These are phyloP conservation scores for Parotia lawesii DNA, from an alignment of 2,113 vertebrate genomes.

Conservation along the genomic window DNA sequence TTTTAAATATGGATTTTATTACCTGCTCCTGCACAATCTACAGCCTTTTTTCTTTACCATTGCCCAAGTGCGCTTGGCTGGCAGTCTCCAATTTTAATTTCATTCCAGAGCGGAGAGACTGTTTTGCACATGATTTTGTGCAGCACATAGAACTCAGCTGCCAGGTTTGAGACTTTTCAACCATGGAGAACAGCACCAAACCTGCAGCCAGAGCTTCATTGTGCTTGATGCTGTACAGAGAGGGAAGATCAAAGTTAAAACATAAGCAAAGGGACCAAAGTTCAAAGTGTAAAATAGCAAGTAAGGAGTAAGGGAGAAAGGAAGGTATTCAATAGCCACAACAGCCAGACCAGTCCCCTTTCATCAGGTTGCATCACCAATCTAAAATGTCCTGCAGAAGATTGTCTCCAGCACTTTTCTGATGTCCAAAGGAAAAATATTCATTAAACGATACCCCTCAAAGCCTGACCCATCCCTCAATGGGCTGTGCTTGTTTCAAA, in stretches of 20 bases:
- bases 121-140: not conserved
- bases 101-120: not conserved
- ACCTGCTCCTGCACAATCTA: not conserved
- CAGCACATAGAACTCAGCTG: not conserved
- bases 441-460: rapidly evolving
- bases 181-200: not conserved
- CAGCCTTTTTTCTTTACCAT: not conserved
- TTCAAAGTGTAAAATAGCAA: not conserved
- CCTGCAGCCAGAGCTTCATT: not conserved
- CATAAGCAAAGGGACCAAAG: not conserved
- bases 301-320: not conserved
- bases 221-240: not conserved
- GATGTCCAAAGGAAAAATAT: not conserved
- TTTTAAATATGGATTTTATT: not conserved
- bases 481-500: not conserved
- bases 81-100: not conserved
- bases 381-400: not conserved
- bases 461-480: not conserved
- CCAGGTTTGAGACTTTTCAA: not conserved
- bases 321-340: not conserved
- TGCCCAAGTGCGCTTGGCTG: not conserved
- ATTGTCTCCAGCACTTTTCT: not conserved
- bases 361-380: not conserved
- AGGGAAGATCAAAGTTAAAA: not conserved
- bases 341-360: not conserved